phyloP scores from a whole-genome alignment of 2,113 vertebrate species.

The Vimba vimba region DNA sequence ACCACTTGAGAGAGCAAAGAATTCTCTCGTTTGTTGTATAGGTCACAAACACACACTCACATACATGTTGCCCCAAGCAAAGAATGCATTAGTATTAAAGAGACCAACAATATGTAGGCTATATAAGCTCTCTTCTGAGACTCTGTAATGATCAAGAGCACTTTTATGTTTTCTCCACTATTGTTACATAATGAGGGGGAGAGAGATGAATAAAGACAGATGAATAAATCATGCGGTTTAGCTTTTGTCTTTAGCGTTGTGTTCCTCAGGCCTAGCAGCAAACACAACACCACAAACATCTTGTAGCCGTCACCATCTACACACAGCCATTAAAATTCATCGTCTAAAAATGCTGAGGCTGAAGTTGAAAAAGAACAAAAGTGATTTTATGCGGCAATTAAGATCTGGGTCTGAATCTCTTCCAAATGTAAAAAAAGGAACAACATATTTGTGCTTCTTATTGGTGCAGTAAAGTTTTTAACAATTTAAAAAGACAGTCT shows the following conservation, averaged over 20 bases:
- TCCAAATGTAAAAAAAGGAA: neutral
- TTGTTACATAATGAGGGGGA: slow-evolving; percentile 16
- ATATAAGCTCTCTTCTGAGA: slow-evolving; percentile 36
- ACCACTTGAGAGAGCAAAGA: neutral
- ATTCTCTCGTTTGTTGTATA: neutral
- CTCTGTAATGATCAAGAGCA: slow-evolving; percentile 13
- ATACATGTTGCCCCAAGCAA: slow-evolving; percentile 5
- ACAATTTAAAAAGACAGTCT: neutral
- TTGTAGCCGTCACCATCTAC: slow-evolving; percentile 38
- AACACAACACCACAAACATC: slow-evolving; percentile 36
- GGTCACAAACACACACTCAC: slow-evolving; percentile 22
- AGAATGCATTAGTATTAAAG: neutral
- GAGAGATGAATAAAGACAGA: slow-evolving; percentile 52
- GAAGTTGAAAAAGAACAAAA: neutral
- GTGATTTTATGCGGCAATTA: slow-evolving; percentile 4
- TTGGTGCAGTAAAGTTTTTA: neutral
- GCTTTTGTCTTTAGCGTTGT: slow-evolving; percentile 10
- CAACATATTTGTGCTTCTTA: neutral
- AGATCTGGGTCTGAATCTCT: neutral
- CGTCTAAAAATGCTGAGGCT: slow-evolving; percentile 2
- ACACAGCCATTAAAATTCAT: slow-evolving; percentile 4
- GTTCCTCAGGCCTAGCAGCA: slow-evolving; percentile 11
- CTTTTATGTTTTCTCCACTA: slow-evolving; percentile 38
- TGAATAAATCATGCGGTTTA: slow-evolving; percentile 52
- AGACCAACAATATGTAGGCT: neutral